Conservation (phyloP, 1,140 invertebrate species). For the Plectus sambesii region DNA sequence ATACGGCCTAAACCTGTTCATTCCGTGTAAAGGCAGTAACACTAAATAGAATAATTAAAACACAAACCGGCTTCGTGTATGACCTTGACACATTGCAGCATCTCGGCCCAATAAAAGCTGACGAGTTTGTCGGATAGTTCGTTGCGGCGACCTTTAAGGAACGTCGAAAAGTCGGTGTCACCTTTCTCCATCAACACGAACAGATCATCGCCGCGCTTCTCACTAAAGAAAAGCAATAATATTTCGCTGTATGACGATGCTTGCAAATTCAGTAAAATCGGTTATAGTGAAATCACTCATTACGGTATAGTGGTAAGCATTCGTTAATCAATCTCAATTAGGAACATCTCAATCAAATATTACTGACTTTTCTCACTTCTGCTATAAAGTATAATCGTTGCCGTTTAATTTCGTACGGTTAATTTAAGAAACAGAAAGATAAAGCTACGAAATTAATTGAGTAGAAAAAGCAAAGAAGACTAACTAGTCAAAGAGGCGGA, state of each 20-base stretch:
- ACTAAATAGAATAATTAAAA: constrained; percentile 5
- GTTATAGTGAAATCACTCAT: not conserved
- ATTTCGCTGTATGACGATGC: constrained; percentile 6
- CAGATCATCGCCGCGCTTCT: constrained; percentile 51
- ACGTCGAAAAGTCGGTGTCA: constrained; percentile 69
- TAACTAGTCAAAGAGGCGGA: constrained; percentile 78
- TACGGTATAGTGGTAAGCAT: not conserved
- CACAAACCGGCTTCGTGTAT: constrained; percentile 71
- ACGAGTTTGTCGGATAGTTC: constrained; percentile 55
- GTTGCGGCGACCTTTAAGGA: constrained; percentile 54
- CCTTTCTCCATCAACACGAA: constrained; percentile 84
- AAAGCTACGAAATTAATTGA: constrained; percentile 12
- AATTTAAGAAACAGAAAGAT: constrained; percentile 4
- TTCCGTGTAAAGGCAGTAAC: too few relatives aligned
- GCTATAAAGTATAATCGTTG: not conserved
- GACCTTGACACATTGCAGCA: constrained; percentile 75
- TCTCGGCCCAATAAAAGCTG: constrained; percentile 81
- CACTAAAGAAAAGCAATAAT: constrained; percentile 46
- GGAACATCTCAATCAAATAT: constrained; percentile 1
- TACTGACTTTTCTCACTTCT: not conserved
- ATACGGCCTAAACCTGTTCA: too few relatives aligned
- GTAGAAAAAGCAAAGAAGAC: constrained; percentile 53
- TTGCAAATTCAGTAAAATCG: constrained; percentile 15
- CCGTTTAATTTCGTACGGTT: not conserved
- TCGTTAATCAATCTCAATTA: not conserved